Conservation (phyloP, 2,797 vertebrate species). For the Poliocrania exsul region DNA sequence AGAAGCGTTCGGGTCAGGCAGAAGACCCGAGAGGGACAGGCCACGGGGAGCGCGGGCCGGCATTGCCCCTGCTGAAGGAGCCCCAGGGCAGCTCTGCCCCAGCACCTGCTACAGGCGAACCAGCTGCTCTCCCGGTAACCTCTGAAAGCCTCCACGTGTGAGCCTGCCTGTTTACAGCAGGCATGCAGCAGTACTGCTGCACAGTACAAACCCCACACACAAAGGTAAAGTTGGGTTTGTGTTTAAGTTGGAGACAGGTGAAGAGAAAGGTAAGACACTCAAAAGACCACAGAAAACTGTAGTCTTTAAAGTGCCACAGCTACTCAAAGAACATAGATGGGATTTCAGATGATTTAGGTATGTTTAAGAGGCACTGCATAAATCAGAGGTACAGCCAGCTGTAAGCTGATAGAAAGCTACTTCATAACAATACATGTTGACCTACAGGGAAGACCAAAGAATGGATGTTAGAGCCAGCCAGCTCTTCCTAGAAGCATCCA, state of each 20-base stretch:
- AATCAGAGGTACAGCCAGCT: not conserved
- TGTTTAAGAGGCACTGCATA: fast-evolving
- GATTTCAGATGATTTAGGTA: fast-evolving
- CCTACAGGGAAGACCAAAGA: not conserved
- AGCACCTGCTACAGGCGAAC: fast-evolving
- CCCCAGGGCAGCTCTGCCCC: fast-evolving
- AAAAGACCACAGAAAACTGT: not conserved
- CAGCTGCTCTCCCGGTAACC: fast-evolving
- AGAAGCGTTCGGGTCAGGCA: fast-evolving
- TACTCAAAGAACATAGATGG: no score
- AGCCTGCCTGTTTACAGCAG: fast-evolving
- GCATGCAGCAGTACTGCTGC: fast-evolving
- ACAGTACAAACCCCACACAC: fast-evolving
- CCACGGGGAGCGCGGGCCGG: not conserved
- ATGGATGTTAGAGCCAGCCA: not conserved
- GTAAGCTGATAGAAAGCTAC: fast-evolving
- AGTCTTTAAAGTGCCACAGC: not conserved
- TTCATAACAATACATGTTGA: not conserved
- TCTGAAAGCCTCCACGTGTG: fast-evolving
- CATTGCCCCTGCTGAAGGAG: fast-evolving
- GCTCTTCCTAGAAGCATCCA: fast-evolving
- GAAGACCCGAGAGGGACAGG: fast-evolving
- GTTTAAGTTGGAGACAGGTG: not conserved
- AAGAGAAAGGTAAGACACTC: fast-evolving
- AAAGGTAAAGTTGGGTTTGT: fast-evolving